These are phyloP conservation scores for Microchirus variegatus DNA, from an alignment of 2,797 vertebrate genomes.

Conservation along the genomic window DNA sequence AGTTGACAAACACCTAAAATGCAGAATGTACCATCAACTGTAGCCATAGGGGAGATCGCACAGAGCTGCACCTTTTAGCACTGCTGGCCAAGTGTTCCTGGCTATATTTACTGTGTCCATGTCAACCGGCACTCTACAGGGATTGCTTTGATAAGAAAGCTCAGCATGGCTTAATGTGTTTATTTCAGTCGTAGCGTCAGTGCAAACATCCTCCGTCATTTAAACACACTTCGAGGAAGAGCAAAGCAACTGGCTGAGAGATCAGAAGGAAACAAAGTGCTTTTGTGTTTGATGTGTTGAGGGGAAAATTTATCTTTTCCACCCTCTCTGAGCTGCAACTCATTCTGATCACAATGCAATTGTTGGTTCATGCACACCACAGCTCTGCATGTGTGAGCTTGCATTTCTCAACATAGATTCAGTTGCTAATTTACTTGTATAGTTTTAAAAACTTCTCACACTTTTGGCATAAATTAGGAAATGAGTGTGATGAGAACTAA, in stretches of 20 bases:
- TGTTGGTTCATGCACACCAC: no score
- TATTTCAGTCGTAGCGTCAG: conserved; percentile 61
- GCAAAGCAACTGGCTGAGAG: conserved; percentile 15
- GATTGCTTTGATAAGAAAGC: conserved; percentile 64
- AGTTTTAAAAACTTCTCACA: no score
- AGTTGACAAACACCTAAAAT: conserved; percentile 34
- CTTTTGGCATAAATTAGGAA: no score
- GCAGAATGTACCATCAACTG: conserved; percentile 27
- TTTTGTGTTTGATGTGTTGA: conserved; percentile 2
- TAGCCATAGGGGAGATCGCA: conserved; percentile 21
- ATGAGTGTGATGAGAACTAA: no score
- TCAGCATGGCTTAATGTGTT: conserved; percentile 65
- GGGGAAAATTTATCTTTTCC: not conserved
- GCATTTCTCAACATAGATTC: no score
- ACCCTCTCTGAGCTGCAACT: not conserved
- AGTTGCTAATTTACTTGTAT: no score
- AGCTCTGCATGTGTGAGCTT: no score
- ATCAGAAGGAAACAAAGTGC: conserved; percentile 9
- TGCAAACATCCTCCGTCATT: conserved; percentile 42
- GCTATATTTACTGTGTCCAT: conserved; percentile 73
- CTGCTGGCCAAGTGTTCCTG: conserved; percentile 32
- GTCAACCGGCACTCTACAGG: conserved; percentile 59
- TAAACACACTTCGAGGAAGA: conserved; percentile 28
- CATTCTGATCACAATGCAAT: no score
- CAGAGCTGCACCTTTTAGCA: conserved; percentile 45